These are phyloP conservation scores for Hippocampus abdominalis DNA, from an alignment of 2,113 vertebrate species.

Conservation along the genomic window DNA sequence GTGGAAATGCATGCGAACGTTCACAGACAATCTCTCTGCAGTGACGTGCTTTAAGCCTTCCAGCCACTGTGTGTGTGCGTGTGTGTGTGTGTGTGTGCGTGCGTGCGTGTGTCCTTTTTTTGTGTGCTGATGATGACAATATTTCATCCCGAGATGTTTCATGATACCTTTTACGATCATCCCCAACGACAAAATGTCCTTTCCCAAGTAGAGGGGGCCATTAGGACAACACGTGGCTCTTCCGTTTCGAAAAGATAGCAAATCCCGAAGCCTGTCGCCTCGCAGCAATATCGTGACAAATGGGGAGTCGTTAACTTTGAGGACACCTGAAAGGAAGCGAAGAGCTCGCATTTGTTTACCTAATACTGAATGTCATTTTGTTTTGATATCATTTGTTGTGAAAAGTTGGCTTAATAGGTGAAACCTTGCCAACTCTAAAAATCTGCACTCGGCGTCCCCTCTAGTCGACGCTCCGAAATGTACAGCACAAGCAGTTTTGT, in stretches of 20 bases:
- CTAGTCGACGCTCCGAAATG: constrained; percentile 30
- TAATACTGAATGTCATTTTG: constrained; percentile 25
- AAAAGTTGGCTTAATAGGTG: constrained; percentile 1
- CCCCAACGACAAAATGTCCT: background rate
- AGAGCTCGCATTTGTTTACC: constrained; percentile 17
- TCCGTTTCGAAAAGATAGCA: background rate
- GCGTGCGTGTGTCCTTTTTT: background rate
- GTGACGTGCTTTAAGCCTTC: constrained; percentile 4
- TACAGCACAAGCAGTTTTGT: constrained; percentile 34
- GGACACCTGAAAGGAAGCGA: constrained; percentile 18
- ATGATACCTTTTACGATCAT: constrained; percentile 12
- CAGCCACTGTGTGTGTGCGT: background rate
- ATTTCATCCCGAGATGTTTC: constrained; percentile 27
- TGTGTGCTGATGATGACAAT: constrained; percentile 20
- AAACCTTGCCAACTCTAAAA: constrained; percentile 24
- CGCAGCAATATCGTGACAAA: constrained; percentile 33
- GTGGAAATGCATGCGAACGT: constrained; percentile 13
- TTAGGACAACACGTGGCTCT: background rate
- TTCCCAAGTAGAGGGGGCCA: background rate
- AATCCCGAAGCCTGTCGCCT: constrained; percentile 20
- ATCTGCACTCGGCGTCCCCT: constrained; percentile 19
- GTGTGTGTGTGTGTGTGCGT: constrained; percentile 12
- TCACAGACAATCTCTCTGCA: constrained; percentile 16
- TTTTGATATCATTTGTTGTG: constrained; percentile 24
- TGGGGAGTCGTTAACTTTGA: constrained; percentile 10